These are phyloP conservation scores for Gisinianus flammeolus DNA, from an alignment of 2,888 invertebrate genomes.

Conservation along the genomic window DNA sequence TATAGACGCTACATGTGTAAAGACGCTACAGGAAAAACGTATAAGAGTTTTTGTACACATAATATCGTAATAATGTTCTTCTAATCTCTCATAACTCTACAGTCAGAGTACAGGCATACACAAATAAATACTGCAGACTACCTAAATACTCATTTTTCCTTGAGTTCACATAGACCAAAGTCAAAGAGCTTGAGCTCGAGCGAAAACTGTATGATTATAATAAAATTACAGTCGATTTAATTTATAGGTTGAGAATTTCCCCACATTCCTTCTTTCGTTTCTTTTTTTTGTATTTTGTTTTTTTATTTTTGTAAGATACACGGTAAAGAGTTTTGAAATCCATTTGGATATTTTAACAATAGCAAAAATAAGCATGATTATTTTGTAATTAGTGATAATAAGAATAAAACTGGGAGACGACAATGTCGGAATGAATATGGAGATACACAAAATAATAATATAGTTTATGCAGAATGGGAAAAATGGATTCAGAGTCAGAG, in stretches of 20 bases:
- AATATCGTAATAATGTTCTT: no score
- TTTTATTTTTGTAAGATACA: background rate
- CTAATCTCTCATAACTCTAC: no score
- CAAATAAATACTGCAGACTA: no score
- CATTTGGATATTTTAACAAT: no score
- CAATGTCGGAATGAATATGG: background rate
- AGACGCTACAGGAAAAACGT: no score
- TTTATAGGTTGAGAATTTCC: background rate
- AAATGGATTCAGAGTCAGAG: background rate
- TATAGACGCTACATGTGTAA: no score
- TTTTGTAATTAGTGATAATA: background rate
- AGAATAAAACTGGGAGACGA: background rate
- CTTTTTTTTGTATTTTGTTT: background rate
- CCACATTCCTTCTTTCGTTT: background rate
- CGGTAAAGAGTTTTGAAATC: background rate
- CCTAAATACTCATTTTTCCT: no score
- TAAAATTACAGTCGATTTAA: background rate
- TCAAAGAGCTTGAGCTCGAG: no score
- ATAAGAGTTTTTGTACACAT: no score
- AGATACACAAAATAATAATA: background rate
- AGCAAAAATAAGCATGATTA: background rate
- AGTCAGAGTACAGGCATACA: no score
- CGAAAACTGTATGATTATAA: background rate
- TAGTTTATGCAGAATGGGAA: background rate
- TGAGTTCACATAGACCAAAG: no score